Base-by-base conservation (phyloP, 2,888 invertebrate species). In the Perdita meconis region DNA sequence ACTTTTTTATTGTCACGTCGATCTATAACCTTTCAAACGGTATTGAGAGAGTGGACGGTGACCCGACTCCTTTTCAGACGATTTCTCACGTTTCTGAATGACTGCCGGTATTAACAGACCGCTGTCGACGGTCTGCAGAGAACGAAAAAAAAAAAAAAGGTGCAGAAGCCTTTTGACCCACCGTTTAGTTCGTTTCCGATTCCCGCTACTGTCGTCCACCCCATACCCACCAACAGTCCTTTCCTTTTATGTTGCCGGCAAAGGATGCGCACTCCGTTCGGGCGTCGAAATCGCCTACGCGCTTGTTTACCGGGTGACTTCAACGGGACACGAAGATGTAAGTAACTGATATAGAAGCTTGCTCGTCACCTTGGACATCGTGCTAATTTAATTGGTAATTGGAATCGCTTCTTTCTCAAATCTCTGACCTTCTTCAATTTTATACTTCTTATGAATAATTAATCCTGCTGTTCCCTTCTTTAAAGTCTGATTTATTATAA, bases 281-380 rank as follows among this genome's bases (percentile, higher is more conserved):
- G 86, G 90, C 90, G 83, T 90, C 90, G 90, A 90, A 90, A 87
- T 90, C 90, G 88, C 90, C 83, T 78, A 84, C 84, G 51, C 66
- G 53, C 74, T 77, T 79, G 79, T 79, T 74, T 78, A 77, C 80
- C 65, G 74, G 84, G 88, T 79, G 87, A 88, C 66, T 88, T 87
- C 82, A 86, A 87, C 71, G 86, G 78, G 53, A 72, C 42, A 53
- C 42, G 57, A 64, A 74, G 59, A 71, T 71, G 47, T 38, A 38
- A 64, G 47, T 38, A 38, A 64, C 4, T 1, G 72, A 60, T 61
- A 68, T 0, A 38, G 1, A 3, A 6, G n/a, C n/a, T 36, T n/a
- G n/a, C 42, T 13, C 8, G 51, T 12, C 24, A 6, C 24, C 10
- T 30, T 19, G 12, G 16, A 36, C 4, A 42, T n/a, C 16, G 26